Conservation (phyloP, 2,888 invertebrate genomes). For the Scotopteryx bipunctaria region DNA sequence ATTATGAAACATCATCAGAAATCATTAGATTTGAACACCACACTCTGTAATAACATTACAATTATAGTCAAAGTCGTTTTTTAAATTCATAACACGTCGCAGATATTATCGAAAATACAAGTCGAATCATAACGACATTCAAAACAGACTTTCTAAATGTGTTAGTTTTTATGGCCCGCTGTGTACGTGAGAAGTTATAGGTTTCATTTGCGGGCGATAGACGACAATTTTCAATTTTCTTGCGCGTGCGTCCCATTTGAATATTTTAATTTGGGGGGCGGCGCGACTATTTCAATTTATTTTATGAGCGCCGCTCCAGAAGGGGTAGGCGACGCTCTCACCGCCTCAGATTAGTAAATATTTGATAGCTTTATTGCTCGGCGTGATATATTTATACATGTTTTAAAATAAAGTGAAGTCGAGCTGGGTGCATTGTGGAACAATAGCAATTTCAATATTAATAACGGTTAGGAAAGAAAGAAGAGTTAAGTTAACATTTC, state of each 20-base stretch:
- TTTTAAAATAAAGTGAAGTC: constrained; percentile 62
- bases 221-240: constrained; percentile 84
- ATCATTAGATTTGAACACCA: not conserved
- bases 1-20: too few relatives aligned
- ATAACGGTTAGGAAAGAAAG: not conserved
- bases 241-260: constrained; percentile 84
- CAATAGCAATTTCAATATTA: constrained; percentile 21
- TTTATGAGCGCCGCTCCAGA: constrained; percentile 80
- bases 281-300: constrained; percentile 84
- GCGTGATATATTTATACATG: constrained; percentile 76
- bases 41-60: not conserved
- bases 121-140: constrained; percentile 33
- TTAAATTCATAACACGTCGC: constrained; percentile 29
- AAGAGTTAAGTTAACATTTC: not conserved
- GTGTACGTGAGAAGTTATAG: constrained; percentile 80
- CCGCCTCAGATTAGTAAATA: constrained; percentile 82
- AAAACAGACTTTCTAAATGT: constrained; percentile 41
- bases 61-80: not conserved
- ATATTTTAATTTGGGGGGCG: constrained; percentile 84
- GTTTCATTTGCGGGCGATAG: constrained; percentile 84
- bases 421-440: constrained; percentile 23
- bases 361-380: constrained; percentile 82
- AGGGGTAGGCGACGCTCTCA: constrained; percentile 75
- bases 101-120: constrained; percentile 31
- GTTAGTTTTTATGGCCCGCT: constrained; percentile 51